Conservation (phyloP, 2,113 vertebrate genomes). For the Cyanocitta stelleri region DNA sequence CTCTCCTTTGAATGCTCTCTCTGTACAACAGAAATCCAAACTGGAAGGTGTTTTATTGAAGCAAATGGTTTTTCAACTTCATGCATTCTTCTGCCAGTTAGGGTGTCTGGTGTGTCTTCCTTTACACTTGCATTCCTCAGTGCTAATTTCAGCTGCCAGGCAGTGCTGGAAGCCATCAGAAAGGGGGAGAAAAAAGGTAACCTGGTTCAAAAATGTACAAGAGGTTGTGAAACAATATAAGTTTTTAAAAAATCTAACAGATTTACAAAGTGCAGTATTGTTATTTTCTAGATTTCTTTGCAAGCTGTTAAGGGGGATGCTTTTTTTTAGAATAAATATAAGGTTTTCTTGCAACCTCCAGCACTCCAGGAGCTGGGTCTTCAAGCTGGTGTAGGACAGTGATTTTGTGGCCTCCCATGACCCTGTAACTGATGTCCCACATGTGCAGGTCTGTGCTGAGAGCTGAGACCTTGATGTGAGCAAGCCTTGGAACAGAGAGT, state of each 20-base stretch:
- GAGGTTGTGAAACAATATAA: neutral
- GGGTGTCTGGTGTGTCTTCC: neutral
- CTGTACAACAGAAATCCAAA: neutral
- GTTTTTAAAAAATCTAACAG: neutral
- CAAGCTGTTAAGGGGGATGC: neutral
- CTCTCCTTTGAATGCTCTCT: neutral
- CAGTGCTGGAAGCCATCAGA: neutral
- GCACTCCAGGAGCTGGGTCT: neutral
- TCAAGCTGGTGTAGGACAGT: neutral
- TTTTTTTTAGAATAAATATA: neutral
- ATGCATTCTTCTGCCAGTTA: neutral
- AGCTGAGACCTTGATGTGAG: neutral
- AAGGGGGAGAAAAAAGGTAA: neutral
- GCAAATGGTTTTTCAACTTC: neutral
- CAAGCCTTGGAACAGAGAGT: neutral
- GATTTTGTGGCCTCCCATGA: neutral
- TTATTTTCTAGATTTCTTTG: neutral
- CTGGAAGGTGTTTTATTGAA: neutral
- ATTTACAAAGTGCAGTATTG: neutral
- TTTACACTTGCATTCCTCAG: neutral
- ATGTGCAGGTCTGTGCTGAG: neutral
- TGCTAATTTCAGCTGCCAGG: neutral
- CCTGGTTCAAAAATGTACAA: neutral
- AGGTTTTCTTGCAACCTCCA: neutral
- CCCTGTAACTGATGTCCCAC: neutral